These are phyloP conservation scores for Pteropus alecto DNA, from an alignment of 2,113 vertebrate genomes.

Conservation along the genomic window DNA sequence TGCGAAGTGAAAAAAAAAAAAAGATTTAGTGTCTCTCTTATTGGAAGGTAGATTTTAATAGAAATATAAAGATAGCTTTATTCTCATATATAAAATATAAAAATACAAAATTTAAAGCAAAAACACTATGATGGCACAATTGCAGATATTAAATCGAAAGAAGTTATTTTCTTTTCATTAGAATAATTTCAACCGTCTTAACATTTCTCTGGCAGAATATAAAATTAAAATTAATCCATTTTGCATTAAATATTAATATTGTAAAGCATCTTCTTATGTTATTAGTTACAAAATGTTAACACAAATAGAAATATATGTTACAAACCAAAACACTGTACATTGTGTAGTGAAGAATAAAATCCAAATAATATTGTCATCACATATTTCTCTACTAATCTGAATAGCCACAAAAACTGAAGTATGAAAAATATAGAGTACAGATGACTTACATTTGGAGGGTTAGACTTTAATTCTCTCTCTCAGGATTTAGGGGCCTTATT, in stretches of 20 bases:
- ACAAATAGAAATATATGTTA: neutral
- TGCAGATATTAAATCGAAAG: neutral
- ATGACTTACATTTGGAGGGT: conserved; percentile 81
- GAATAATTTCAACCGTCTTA: conserved; percentile 11
- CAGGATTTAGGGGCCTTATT: neutral
- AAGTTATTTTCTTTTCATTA: conserved; percentile 35
- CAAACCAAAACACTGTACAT: neutral
- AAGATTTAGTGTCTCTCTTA: neutral
- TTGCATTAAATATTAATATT: conserved; percentile 4
- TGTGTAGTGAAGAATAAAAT: neutral
- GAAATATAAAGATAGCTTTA: conserved; percentile 35
- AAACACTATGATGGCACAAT: neutral
- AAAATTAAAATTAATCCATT: conserved; percentile 14
- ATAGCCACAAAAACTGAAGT: neutral
- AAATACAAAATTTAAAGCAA: conserved; percentile 28
- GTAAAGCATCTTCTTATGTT: neutral
- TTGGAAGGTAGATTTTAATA: neutral
- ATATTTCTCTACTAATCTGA: neutral
- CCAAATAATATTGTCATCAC: neutral
- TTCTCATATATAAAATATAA: neutral
- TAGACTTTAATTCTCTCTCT: conserved; percentile 53
- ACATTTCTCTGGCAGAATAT: neutral
- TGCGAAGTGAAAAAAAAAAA: neutral
- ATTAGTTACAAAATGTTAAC: neutral
- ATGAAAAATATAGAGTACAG: neutral